A percentile compares a stretch with the other conserved stretches of the same genome.
These are phyloP conservation scores for Tribolium freemani DNA, from an alignment of 2,888 invertebrate genomes.

Conservation along the genomic window DNA sequence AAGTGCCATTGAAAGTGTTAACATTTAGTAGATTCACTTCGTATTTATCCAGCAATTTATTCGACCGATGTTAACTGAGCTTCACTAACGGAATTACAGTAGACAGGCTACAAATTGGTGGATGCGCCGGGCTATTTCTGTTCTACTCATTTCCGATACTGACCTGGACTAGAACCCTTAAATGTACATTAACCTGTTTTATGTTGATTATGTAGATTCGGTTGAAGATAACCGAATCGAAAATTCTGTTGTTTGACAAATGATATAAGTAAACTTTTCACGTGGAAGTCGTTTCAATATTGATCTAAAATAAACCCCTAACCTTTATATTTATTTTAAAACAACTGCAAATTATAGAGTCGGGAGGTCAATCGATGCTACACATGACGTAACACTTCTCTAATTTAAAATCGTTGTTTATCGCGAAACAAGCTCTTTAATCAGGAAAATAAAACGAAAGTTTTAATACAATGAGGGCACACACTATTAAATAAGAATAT, in stretches of 20 bases:
- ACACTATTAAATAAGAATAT: constrained; percentile 26
- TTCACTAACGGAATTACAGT: constrained; percentile 30
- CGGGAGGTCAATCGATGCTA: not conserved
- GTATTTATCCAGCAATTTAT: constrained; percentile 24
- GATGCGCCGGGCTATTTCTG: constrained; percentile 33
- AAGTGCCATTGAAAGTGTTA: constrained; percentile 23
- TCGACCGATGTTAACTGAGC: constrained; percentile 31
- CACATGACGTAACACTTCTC: not conserved
- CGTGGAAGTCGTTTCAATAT: not conserved
- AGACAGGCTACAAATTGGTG: constrained; percentile 34
- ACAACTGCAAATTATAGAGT: not conserved
- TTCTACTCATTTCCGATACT: constrained; percentile 30
- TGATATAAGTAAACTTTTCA: not conserved
- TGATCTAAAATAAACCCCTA: not conserved
- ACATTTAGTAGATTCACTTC: constrained; percentile 22
- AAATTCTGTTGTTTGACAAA: constrained; percentile 17
- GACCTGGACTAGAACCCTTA: constrained; percentile 21
- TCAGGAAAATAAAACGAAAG: constrained; percentile 3
- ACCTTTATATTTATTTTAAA: not conserved
- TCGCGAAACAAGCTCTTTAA: not conserved
- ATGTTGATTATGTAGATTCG: constrained; percentile 27
- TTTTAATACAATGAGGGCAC: constrained; percentile 9
- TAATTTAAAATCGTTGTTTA: not conserved
- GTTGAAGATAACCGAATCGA: constrained; percentile 2
- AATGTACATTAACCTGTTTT: constrained; percentile 29